Conservation (phyloP, 2,888 invertebrate species). For the Lobophora halterata region DNA sequence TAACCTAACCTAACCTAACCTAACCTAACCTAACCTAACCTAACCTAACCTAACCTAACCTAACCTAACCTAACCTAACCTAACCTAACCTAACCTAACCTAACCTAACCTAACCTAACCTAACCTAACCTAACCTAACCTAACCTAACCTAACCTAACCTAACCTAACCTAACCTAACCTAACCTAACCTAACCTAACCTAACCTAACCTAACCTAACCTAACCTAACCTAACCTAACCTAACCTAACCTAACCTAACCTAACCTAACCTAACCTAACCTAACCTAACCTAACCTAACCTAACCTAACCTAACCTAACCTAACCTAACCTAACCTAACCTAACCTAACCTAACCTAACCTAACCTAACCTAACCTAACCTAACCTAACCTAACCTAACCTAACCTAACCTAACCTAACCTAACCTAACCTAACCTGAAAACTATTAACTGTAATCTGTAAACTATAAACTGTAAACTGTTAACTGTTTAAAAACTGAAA, state of each 20-base stretch:
- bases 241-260: conserved; percentile 32
- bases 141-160: conserved; percentile 38
- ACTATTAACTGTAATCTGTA: no score
- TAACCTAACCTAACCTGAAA: conserved; percentile 25
- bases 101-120: conserved; percentile 35
- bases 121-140: conserved; percentile 38
- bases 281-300: conserved; percentile 30
- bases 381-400: conserved; percentile 18
- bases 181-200: conserved; percentile 38
- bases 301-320: conserved; percentile 34
- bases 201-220: conserved; percentile 38
- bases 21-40: no score
- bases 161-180: conserved; percentile 37
- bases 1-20: no score
- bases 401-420: conserved; percentile 32
- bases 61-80: conserved; percentile 32
- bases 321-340: conserved; percentile 36
- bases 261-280: conserved; percentile 32
- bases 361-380: conserved; percentile 24
- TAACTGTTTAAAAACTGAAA: no score
- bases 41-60: no score
- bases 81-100: conserved; percentile 32
- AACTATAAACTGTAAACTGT: no score
- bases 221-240: conserved; percentile 36
- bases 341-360: conserved; percentile 34